Evolutionary conservation across 2,888 invertebrate genomes (phyloP).

Genomic region (Pharmacophagus antenor): DNA sequence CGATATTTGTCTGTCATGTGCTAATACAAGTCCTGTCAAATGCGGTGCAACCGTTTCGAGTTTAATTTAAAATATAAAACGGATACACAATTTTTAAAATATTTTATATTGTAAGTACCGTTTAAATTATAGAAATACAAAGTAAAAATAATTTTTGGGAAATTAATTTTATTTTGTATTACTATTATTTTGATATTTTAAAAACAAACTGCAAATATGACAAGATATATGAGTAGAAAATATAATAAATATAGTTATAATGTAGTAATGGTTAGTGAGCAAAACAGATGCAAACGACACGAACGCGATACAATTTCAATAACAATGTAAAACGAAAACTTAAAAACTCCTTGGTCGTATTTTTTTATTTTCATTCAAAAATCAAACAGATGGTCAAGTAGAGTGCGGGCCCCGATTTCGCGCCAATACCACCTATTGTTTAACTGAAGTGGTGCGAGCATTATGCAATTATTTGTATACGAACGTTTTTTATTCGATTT

Average conservation of each 20-base stretch:
- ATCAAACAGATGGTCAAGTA: conserved; percentile 66
- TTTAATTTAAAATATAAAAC: too few relatives aligned
- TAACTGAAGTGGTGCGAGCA: conserved; percentile 63
- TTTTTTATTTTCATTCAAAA: conserved; percentile 31
- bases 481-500: conserved; percentile 58
- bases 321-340: conserved; percentile 29
- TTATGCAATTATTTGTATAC: conserved; percentile 63
- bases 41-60: too few relatives aligned
- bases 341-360: conserved; percentile 25
- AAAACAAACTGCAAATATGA: too few relatives aligned
- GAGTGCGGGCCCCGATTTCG: conserved; percentile 51
- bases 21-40: too few relatives aligned
- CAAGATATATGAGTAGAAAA: too few relatives aligned
- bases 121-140: too few relatives aligned
- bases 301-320: conserved; percentile 17
- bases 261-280: not conserved
- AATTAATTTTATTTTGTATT: too few relatives aligned
- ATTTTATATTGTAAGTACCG: too few relatives aligned
- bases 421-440: conserved; percentile 64
- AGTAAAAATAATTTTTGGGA: too few relatives aligned
- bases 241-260: not conserved
- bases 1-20: too few relatives aligned
- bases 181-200: too few relatives aligned
- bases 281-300: not conserved
- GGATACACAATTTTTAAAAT: too few relatives aligned